phyloP scores from a whole-genome alignment of 1,140 invertebrate genomes.

The Caenorhabditis elegans region WBcel235 BX284605.5:9087001-9087500 shows the following conservation, averaged over 20 bases:
- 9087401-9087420: conserved; percentile 1
- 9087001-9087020: too few relatives aligned
- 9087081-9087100: too few relatives aligned
- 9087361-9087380: conserved; percentile 43
- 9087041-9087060: too few relatives aligned
- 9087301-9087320: not conserved
- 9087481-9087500: conserved; percentile 11
- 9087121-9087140: not conserved
- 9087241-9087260: not conserved
- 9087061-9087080: too few relatives aligned
- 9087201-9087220: too few relatives aligned
- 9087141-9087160: too few relatives aligned
- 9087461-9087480: conserved; percentile 20
- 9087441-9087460: conserved; percentile 6
- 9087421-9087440: conserved; percentile 32
- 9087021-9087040: too few relatives aligned
- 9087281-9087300: not conserved
- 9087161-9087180: too few relatives aligned
- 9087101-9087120: not conserved
- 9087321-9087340: not conserved
- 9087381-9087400: conserved; percentile 33
- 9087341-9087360: conserved; percentile 1
- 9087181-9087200: too few relatives aligned
- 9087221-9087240: too few relatives aligned
- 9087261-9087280: not conserved